phyloP scores from a whole-genome alignment of 2,113 vertebrate genomes.

The Hippocampus mohnikei region DNA sequence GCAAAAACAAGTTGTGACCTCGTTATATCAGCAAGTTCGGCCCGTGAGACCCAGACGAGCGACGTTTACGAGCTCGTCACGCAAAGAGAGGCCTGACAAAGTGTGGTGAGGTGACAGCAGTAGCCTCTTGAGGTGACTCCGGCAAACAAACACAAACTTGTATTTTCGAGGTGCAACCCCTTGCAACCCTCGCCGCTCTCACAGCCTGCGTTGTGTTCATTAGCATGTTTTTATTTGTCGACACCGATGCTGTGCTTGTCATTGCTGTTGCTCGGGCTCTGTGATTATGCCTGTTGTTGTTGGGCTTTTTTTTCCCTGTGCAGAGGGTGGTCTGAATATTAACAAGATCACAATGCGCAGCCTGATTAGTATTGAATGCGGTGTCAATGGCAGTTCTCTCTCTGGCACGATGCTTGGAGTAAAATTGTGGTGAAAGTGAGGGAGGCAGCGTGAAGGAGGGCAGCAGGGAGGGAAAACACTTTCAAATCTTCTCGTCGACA shows the following conservation, averaged over 20 bases:
- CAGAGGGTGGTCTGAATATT: conserved; percentile 54
- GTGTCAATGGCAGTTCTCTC: conserved; percentile 49
- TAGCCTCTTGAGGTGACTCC: conserved; percentile 34
- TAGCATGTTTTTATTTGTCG: conserved; percentile 56
- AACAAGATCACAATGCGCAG: conserved; percentile 54
- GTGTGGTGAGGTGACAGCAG: conserved; percentile 34
- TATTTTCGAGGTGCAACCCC: conserved; percentile 20
- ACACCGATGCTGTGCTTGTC: conserved; percentile 35
- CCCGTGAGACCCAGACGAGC: background rate
- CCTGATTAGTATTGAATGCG: conserved; percentile 61
- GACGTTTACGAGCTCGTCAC: background rate
- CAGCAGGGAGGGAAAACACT: conserved; percentile 32
- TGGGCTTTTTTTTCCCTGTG: conserved; percentile 24
- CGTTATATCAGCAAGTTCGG: background rate
- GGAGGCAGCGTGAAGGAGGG: conserved; percentile 19
- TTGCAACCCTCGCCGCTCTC: conserved; percentile 19
- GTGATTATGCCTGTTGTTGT: conserved; percentile 52
- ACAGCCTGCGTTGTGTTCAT: conserved; percentile 41
- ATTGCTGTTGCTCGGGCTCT: conserved; percentile 40
- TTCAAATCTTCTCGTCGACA: conserved; percentile 70
- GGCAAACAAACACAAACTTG: conserved; percentile 41
- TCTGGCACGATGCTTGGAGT: conserved; percentile 54
- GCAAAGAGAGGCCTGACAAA: background rate
- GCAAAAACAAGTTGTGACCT: background rate
- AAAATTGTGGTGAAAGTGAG: conserved; percentile 42